Evolutionary conservation across 2,797 vertebrate species (phyloP).

Genomic region (Clarias pachynema): DNA sequence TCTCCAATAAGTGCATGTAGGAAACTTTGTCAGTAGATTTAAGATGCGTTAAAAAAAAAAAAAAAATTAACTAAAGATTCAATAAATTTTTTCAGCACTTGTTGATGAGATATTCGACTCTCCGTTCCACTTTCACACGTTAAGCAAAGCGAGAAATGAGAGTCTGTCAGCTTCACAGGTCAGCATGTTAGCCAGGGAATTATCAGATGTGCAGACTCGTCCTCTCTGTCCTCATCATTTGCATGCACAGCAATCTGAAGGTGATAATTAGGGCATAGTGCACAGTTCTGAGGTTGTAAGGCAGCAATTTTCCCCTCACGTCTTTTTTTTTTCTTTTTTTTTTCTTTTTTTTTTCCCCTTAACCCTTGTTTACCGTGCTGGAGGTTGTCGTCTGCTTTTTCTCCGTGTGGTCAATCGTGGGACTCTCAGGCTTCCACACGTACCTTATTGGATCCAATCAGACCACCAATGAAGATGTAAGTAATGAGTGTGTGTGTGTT

Average conservation of each 20-base stretch:
- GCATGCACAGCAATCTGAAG: not conserved
- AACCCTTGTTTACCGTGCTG: slow-evolving; percentile 82
- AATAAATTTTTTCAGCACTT: not conserved
- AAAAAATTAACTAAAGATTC: not conserved
- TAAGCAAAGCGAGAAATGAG: slow-evolving; percentile 1
- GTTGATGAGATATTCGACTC: not conserved
- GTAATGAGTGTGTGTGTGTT: slow-evolving; percentile 62
- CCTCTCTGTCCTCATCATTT: not conserved
- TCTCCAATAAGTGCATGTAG: not conserved
- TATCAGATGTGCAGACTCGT: slow-evolving; percentile 18
- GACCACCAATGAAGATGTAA: slow-evolving; percentile 99
- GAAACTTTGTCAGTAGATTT: not conserved
- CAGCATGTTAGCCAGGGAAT: slow-evolving; percentile 14
- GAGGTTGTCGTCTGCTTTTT: slow-evolving; percentile 98
- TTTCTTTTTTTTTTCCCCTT: slow-evolving; percentile 58
- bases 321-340: slow-evolving; percentile 30
- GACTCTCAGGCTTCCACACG: slow-evolving; percentile 97
- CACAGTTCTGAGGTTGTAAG: not conserved
- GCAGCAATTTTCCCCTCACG: not conserved
- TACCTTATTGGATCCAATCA: slow-evolving; percentile 99
- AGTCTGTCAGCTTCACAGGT: slow-evolving; percentile 22
- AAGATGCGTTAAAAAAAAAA: too few species aligned
- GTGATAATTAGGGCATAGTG: slow-evolving; percentile 30
- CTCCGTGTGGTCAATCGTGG: slow-evolving; percentile 98
- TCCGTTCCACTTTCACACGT: not conserved